These are phyloP conservation scores for Bradypus variegatus DNA, from an alignment of 2,797 vertebrate genomes.

Conservation along the genomic window DNA sequence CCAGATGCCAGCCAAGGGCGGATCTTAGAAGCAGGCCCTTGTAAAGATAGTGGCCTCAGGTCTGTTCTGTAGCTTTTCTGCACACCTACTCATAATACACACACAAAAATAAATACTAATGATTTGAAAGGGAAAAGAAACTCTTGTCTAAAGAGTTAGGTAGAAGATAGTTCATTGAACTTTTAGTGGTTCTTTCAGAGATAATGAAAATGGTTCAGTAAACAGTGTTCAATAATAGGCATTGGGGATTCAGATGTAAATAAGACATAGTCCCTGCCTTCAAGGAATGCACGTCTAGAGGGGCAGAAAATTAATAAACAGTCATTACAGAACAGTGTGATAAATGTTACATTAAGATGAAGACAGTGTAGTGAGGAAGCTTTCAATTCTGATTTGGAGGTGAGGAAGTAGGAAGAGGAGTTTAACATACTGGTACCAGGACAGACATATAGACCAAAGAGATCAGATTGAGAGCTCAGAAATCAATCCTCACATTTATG, in stretches of 20 bases:
- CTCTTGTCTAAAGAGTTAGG: not conserved
- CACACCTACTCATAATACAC: not conserved
- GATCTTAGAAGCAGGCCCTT: not conserved
- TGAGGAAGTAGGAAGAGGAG: not conserved
- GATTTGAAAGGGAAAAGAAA: not conserved
- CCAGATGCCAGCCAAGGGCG: not conserved
- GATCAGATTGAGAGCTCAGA: no score
- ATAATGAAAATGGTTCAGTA: conserved; percentile 5
- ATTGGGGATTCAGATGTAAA: not conserved
- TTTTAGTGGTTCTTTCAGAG: conserved; percentile 6
- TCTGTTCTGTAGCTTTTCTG: not conserved
- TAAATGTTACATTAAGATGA: not conserved
- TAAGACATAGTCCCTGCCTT: not conserved
- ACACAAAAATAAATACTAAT: not conserved
- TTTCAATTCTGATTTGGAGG: not conserved
- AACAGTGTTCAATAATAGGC: not conserved
- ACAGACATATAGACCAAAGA: no score
- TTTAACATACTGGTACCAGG: not conserved
- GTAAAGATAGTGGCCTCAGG: not conserved
- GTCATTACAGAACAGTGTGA: not conserved
- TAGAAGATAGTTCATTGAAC: not conserved
- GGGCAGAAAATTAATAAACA: not conserved
- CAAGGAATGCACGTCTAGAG: not conserved
- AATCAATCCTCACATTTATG: no score
- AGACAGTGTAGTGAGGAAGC: not conserved